Percentiles rank a stretch among this genome's conserved stretches.
phyloP scores from a whole-genome alignment of 2,113 vertebrate genomes.

The Centropristis striata region DNA sequence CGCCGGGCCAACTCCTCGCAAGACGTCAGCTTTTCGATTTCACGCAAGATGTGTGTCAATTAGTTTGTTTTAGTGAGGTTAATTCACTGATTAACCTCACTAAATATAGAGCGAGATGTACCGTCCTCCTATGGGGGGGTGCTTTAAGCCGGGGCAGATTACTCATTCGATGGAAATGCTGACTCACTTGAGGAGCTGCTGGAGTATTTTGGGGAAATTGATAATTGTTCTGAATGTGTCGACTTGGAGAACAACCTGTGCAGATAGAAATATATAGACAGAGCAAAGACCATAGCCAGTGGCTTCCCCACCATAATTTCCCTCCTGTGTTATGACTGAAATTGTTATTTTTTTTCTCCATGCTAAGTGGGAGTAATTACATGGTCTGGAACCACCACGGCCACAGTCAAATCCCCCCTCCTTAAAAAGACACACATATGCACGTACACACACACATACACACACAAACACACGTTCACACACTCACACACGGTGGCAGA shows the following conservation, averaged over 20 bases:
- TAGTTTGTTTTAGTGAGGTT: constrained; percentile 41
- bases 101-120: background rate
- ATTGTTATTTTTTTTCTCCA: constrained; percentile 75
- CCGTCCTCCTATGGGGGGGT: background rate
- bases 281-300: constrained; percentile 42
- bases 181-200: constrained; percentile 48
- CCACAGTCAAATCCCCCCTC: constrained; percentile 73
- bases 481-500: constrained; percentile 46
- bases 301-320: constrained; percentile 65
- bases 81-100: constrained; percentile 37
- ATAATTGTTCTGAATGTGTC: constrained; percentile 52
- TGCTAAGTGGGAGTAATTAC: constrained; percentile 83
- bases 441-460: constrained; percentile 15
- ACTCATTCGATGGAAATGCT: constrained; percentile 48
- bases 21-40: constrained; percentile 13
- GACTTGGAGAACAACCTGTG: constrained; percentile 61
- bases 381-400: constrained; percentile 77
- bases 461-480: constrained; percentile 5
- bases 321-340: constrained; percentile 75
- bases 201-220: constrained; percentile 48
- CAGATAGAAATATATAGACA: constrained; percentile 49
- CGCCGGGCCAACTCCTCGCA: background rate
- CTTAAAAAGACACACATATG: constrained; percentile 58
- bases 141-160: constrained; percentile 17
- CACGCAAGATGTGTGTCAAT: constrained; percentile 19